Evolutionary conservation across 2,888 invertebrate species (phyloP), one percentile per base, ranked within the genome.

Genomic region (Halictus ligatus): DNA sequence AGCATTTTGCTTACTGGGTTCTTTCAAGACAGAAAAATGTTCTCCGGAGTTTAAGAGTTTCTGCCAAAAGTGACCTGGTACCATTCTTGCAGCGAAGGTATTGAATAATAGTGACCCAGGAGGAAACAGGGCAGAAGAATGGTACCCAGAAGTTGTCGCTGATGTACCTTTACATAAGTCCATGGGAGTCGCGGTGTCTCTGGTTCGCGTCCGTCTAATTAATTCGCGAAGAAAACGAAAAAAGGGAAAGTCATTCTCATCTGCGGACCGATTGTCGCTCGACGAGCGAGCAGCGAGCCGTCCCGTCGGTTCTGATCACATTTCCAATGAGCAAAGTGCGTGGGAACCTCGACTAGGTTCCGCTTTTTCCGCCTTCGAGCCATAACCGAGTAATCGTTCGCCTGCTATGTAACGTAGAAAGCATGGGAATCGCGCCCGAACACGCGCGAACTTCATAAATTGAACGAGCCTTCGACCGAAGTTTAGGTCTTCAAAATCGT

Each of bases 351-450:
- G 81, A 75, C 78, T 78, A 76, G 80, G 74, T 84, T 78, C 74
- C 60, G 80, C 82, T 87, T 89, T 89, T 92, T 78, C 85, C 85
- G 81, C 74, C 79, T 81, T 87, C 74, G 78, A 75, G 81, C 79
- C 73, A 79, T 78, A 77, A 40, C 69, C 72, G 80, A 87, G 89
- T 91, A 91, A 92, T 92, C 87, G 80, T 82, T 85, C 75, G 7
- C 80, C 77, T 48, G 64, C 83, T 75, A 78, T 84, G 75, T 88
- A 85, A 88, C 85, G 86, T 92, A 92, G 92, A 92, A 92, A 92
- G 93, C 87, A 89, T 93, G 92, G 89, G 92, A 92, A 92, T 86
- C 74, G 77, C 85, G 82, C 84, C 80, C 80, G 79, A n/a, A n/a
- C 69, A 35, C 60, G 60, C 60, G 67, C 67, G 21, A 67, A 67